Evolutionary conservation across 2,797 vertebrate species (phyloP), one percentile per base, ranked within the genome.

Genomic region (Acipenser transmontanus): DNA sequence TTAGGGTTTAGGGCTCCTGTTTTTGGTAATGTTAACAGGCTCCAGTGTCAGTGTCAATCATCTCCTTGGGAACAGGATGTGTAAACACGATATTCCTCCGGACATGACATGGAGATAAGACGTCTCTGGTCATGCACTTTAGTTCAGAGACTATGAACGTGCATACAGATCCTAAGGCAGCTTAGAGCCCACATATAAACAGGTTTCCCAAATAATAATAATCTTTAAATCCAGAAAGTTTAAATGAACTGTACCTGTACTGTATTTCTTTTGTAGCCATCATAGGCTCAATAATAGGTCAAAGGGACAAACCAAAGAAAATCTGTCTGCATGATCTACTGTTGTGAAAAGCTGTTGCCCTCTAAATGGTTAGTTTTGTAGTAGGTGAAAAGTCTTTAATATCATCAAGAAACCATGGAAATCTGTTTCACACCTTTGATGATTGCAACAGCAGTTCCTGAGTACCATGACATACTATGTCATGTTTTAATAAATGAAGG

Each of bases 351-450:
- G 81, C 5, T 67, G 67, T 57, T 69, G 71, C 76, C 73, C 61
- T 61, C 66, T 52, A 70, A 75, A 71, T 79, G 79, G 82, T 82
- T 79, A 84, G 73, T 66, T 34, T 69, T 63, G 71, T 20, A 8
- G 11, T 17, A 66, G 70, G 72, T 71, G 72, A 76, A 78, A 82
- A 82, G 74, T 77, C 2, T 85, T 83, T 78, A 69, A 77, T 73
- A 70, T 77, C 74, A 70, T 75, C 65, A 69, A 64, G 62, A 69
- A 47, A 17, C 69, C 13, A 63, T 69, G 71, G 66, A 72, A 77
- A 81, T 85, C 71, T 77, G 69, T 77, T 77, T 77, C 70, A 75
- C 79, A 82, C 74, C 79, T 80, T 75, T 67, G 20, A 74, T 67
- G 68, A 71, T 12, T 62, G 20, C 68, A 50, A 59, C 54, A 63